These are phyloP conservation scores for Noctua comes DNA, from an alignment of 2,888 invertebrate genomes.

Conservation along the genomic window DNA sequence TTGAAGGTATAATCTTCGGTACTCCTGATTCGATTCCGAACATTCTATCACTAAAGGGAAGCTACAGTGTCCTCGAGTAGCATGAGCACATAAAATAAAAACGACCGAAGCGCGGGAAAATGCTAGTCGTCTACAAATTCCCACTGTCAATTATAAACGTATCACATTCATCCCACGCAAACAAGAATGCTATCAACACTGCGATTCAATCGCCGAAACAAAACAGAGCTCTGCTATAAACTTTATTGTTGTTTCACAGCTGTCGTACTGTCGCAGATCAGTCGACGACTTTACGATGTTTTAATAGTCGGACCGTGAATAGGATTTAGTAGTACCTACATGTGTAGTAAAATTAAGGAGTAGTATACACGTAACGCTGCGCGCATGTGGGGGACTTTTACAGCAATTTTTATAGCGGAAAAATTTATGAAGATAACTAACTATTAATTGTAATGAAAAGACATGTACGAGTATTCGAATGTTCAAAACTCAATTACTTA, in stretches of 20 bases:
- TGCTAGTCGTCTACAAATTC: background rate
- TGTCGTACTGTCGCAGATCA: constrained; percentile 55
- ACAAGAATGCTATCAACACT: constrained; percentile 21
- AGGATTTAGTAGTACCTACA: constrained; percentile 45
- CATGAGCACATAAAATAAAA: too few species aligned
- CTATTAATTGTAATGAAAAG: background rate
- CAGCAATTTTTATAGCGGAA: background rate
- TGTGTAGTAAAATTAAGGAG: constrained; percentile 43
- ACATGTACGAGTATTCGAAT: background rate
- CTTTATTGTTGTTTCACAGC: constrained; percentile 59
- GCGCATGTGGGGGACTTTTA: background rate
- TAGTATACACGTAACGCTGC: background rate
- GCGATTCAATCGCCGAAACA: constrained; percentile 31
- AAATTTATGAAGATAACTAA: background rate
- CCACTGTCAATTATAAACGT: constrained; percentile 12
- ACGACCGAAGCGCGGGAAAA: background rate
- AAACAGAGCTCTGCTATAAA: constrained; percentile 52
- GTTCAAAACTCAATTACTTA: background rate
- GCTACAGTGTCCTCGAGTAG: too few species aligned
- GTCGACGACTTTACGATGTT: constrained; percentile 50
- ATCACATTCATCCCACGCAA: constrained; percentile 5
- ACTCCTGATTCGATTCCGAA: too few species aligned
- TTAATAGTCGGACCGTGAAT: constrained; percentile 52
- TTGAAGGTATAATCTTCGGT: too few species aligned
- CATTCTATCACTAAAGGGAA: too few species aligned